phyloP scores from a whole-genome alignment of 2,113 vertebrate species.

The Phoenicopterus ruber region DNA sequence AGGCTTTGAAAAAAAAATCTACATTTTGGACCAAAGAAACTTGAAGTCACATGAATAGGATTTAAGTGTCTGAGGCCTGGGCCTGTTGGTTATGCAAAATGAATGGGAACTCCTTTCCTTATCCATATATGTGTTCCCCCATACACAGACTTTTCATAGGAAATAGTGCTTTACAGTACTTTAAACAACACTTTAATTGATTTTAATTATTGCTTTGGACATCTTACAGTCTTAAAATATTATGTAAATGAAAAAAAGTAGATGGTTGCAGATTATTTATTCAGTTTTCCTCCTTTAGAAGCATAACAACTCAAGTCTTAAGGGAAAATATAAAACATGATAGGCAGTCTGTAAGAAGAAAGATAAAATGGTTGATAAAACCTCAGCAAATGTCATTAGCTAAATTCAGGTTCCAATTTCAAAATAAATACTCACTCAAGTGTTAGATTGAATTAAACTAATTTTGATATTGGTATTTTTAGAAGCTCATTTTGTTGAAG shows the following conservation, averaged over 20 bases:
- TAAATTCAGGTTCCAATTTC: not conserved
- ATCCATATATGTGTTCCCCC: fast-evolving
- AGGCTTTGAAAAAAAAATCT: not conserved
- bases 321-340: not conserved
- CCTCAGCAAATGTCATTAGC: not conserved
- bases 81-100: not conserved
- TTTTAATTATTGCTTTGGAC: not conserved
- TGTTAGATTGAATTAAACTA: not conserved
- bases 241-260: not conserved
- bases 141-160: not conserved
- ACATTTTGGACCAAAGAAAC: not conserved
- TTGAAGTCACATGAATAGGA: not conserved
- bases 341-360: not conserved
- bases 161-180: not conserved
- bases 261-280: not conserved
- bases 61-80: not conserved
- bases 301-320: not conserved
- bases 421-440: not conserved
- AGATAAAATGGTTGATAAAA: not conserved
- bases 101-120: not conserved
- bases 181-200: not conserved
- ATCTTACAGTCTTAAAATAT: not conserved
- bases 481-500: not conserved
- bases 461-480: not conserved
- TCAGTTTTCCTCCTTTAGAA: not conserved